Percentiles rank a stretch among this genome's conserved stretches.
Conservation (phyloP, 1,140 invertebrate species). For the Melanaphis sacchari region DNA sequence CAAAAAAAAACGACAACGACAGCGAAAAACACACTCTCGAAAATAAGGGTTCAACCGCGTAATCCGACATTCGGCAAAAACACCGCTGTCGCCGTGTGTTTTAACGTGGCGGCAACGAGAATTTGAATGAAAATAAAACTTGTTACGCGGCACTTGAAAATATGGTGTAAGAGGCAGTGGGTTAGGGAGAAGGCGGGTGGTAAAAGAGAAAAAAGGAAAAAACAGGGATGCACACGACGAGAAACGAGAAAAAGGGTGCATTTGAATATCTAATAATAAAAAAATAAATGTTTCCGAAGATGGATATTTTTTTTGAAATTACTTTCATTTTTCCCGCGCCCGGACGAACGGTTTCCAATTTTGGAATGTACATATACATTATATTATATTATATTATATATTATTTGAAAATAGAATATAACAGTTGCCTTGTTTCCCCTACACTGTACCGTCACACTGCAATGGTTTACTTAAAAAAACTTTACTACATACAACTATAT, state of each 20-base stretch:
- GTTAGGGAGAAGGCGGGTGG: no score
- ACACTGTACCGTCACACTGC: no score
- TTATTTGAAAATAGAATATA: constrained; percentile 42
- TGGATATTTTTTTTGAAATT: constrained; percentile 56
- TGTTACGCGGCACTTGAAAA: constrained; percentile 52
- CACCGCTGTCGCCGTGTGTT: background rate
- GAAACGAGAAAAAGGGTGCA: constrained; percentile 19
- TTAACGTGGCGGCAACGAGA: constrained; percentile 27
- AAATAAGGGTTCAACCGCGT: constrained; percentile 22
- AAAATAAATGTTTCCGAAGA: constrained; percentile 56
- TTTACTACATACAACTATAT: background rate
- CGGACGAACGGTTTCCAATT: constrained; percentile 52
- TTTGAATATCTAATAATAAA: constrained; percentile 58
- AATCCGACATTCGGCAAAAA: constrained; percentile 49
- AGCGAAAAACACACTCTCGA: constrained; percentile 29
- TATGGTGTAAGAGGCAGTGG: no score
- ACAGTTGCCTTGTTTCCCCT: constrained; percentile 4
- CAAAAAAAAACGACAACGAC: background rate
- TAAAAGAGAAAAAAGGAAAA: background rate
- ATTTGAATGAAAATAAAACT: constrained; percentile 56
- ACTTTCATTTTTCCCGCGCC: constrained; percentile 44
- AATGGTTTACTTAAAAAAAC: background rate
- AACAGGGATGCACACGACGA: background rate
- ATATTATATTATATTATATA: background rate
- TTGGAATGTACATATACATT: constrained; percentile 40